Evolutionary conservation across 2,888 invertebrate species (phyloP), one percentile per base, ranked within the genome.

Genomic region (Drosophila parthenogenetica): DNA sequence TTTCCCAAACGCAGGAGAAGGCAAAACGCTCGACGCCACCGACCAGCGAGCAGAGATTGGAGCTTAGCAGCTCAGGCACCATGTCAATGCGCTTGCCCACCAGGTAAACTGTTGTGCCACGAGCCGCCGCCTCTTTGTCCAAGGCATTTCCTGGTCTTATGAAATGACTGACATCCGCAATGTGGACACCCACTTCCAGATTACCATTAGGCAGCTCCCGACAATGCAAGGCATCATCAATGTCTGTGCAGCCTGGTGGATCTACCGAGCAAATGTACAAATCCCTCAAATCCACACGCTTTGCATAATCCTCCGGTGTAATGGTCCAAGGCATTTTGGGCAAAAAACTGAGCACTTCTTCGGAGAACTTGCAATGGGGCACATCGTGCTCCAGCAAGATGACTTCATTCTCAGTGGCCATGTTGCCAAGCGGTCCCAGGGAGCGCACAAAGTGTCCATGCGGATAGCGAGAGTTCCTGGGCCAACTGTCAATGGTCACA

Each of bases 161-260:
- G 89, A 99, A 99, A 93, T 99, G 97, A 1, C 98, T 97, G 7
- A 99, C 99, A 93, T 99, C 99, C 5, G 99, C 99, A 70, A 99
- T 99, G 90, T 99, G 99, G 0, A 99, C 99, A 14, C 99, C 99
- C 49, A 98, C 95, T 93, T 98, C 96, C 49, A 94, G 93, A 84
- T 95, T 95, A 3, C 96, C 95, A 89, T 96, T 96, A 0, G 94
- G 93, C 19, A 98, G 92, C 40, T 94, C 93, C 17, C 95, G 94
- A 83, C 98, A 98, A 92, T 99, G 99, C 2, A 99, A 93, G 0
- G 99, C 99, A 92, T 99, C 99, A 91, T 99, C 99, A 73, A 99
- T 99, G 91, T 99, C 99, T 0, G 99, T 99, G 91, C 99, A 99
- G 0, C 99, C 99, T 0, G 98, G 98, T 2, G 99, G 99, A 94